Evolutionary conservation across 2,888 invertebrate genomes (phyloP).

Genomic region (Drosophila pseudotakahashii): DNA sequence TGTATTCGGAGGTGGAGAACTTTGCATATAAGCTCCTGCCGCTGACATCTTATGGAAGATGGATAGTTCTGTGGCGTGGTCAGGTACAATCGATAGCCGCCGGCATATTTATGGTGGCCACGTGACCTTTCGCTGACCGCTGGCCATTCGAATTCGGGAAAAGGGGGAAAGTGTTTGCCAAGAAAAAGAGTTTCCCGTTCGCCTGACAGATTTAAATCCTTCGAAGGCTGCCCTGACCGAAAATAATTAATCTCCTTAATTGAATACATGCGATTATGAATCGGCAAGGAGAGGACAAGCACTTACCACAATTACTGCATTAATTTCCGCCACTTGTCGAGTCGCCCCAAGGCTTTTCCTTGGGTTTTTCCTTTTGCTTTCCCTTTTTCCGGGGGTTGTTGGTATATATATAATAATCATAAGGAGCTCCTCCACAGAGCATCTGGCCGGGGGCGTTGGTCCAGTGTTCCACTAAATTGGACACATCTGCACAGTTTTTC

Average conservation of each 20-base stretch:
- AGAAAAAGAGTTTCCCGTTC: background rate
- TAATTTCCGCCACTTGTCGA: conserved; percentile 57
- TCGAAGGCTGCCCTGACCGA: conserved; percentile 9
- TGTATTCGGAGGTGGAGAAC: conserved; percentile 7
- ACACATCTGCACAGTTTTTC: conserved; percentile 72
- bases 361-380: conserved; percentile 15
- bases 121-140: conserved; percentile 67
- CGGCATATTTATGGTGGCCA: conserved; percentile 62
- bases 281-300: conserved; percentile 40
- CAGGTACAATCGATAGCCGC: conserved; percentile 63
- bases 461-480: conserved; percentile 72
- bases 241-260: conserved; percentile 51
- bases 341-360: conserved; percentile 26
- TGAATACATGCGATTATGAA: conserved; percentile 45
- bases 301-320: conserved; percentile 72
- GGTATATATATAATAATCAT: conserved; percentile 15
- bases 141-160: background rate
- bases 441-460: conserved; percentile 41
- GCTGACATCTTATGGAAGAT: conserved; percentile 67
- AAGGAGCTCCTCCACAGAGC: conserved; percentile 37
- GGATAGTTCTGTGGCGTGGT: conserved; percentile 68
- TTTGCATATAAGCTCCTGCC: conserved; percentile 66
- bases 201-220: conserved; percentile 18
- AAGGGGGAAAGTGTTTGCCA: background rate
- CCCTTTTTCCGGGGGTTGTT: conserved; percentile 6